These are phyloP conservation scores for Sycophila sp. DNA, from an alignment of 1,140 invertebrate species.

Conservation along the genomic window DNA sequence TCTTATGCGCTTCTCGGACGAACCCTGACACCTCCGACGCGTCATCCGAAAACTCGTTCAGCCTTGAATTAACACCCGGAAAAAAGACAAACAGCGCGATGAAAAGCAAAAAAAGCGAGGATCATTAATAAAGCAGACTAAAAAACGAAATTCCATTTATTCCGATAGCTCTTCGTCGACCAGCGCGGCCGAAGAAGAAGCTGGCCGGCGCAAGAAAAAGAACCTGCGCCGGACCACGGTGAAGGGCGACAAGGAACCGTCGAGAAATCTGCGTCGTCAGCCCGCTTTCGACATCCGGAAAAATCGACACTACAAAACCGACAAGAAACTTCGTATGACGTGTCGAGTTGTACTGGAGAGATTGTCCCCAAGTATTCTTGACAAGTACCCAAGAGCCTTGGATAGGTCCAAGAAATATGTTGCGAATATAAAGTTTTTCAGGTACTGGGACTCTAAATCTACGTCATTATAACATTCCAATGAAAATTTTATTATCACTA, in stretches of 20 bases:
- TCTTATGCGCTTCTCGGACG: no score
- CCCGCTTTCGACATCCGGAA: constrained; percentile 29
- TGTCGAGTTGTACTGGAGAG: constrained; percentile 44
- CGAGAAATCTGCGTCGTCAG: constrained; percentile 22
- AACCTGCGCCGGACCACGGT: background rate
- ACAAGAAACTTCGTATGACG: constrained; percentile 47
- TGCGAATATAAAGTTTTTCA: constrained; percentile 50
- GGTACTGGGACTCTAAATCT: constrained; percentile 45
- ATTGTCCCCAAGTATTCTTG: constrained; percentile 42
- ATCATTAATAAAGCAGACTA: constrained; percentile 26
- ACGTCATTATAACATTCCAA: constrained; percentile 22
- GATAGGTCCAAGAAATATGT: constrained; percentile 50
- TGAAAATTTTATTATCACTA: no score
- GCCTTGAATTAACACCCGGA: no score
- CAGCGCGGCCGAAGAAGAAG: background rate
- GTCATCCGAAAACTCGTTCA: no score
- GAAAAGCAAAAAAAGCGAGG: constrained; percentile 9
- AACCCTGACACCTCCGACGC: no score
- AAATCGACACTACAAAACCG: constrained; percentile 38
- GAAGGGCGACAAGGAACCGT: background rate
- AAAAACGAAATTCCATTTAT: constrained; percentile 35
- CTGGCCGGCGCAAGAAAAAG: background rate
- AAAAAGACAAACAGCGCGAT: constrained; percentile 19
- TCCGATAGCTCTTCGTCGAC: constrained; percentile 34
- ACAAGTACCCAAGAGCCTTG: constrained; percentile 44